Evolutionary conservation across 2,888 invertebrate genomes (phyloP).

Genomic region (Beris morrisii): DNA sequence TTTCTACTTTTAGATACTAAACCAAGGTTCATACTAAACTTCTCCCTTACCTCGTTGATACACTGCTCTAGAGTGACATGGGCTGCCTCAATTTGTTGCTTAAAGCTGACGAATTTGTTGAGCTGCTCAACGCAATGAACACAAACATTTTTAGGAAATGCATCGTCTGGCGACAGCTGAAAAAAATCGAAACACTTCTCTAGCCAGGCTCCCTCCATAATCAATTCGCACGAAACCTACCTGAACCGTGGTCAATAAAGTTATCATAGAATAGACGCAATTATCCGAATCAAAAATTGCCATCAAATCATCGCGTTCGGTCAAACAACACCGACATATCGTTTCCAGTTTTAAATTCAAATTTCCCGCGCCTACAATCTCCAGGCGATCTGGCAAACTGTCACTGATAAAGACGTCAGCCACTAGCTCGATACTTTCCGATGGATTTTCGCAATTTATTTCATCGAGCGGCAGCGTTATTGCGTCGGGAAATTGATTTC

Average conservation of each 20-base stretch:
- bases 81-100: slow-evolving; percentile 56
- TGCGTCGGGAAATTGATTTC: not conserved
- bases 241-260: slow-evolving; percentile 52
- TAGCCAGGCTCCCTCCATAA: not conserved
- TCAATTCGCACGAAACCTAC: slow-evolving; percentile 44
- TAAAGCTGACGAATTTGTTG: slow-evolving; percentile 56
- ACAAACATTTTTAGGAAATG: slow-evolving; percentile 43
- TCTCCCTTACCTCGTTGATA: not conserved
- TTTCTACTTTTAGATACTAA: too few relatives aligned
- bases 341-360: slow-evolving; percentile 11
- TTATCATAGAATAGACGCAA: slow-evolving; percentile 51
- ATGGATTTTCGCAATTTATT: not conserved
- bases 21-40: too few relatives aligned
- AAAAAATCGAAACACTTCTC: slow-evolving; percentile 16
- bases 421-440: not conserved
- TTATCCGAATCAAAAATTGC: slow-evolving; percentile 26
- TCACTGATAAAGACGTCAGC: not conserved
- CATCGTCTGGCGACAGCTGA: slow-evolving; percentile 41
- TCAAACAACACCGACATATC: slow-evolving; percentile 36
- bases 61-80: slow-evolving; percentile 43
- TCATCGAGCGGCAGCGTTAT: not conserved
- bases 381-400: not conserved
- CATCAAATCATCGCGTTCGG: slow-evolving; percentile 31
- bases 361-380: not conserved
- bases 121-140: slow-evolving; percentile 43